Evolutionary conservation across 2,797 vertebrate species (phyloP).

Genomic region (Pangasius larnaudii): DNA sequence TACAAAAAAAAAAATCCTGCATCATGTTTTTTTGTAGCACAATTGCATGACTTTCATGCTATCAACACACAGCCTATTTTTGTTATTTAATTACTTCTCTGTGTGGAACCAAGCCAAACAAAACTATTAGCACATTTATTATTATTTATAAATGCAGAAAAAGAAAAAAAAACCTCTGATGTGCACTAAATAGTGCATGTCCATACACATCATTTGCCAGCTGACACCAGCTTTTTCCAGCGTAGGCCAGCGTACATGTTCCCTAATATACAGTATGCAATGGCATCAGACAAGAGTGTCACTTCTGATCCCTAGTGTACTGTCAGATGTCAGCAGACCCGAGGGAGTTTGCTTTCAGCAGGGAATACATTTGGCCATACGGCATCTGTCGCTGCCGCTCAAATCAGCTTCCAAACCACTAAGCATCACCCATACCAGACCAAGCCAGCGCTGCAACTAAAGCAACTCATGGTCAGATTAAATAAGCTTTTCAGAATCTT

Average conservation of each 20-base stretch:
- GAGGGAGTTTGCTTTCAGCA: constrained; percentile 69
- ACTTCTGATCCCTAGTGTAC: constrained; percentile 76
- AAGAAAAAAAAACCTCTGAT: constrained; percentile 28
- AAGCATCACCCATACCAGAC: constrained; percentile 50
- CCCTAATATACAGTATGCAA: constrained; percentile 52
- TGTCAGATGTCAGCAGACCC: constrained; percentile 75
- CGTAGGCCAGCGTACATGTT: constrained; percentile 44
- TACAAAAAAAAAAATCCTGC: not conserved
- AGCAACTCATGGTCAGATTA: constrained; percentile 68
- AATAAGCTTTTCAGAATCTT: constrained; percentile 58
- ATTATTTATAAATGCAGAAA: constrained; percentile 44
- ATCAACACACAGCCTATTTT: constrained; percentile 10
- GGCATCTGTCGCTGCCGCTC: constrained; percentile 74
- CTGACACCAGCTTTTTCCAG: constrained; percentile 53
- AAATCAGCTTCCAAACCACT: constrained; percentile 54
- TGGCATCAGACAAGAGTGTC: constrained; percentile 71
- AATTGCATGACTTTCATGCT: constrained; percentile 17
- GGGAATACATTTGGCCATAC: constrained; percentile 74
- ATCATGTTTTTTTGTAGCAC: not conserved
- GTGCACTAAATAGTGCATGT: constrained; percentile 54
- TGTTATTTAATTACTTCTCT: constrained; percentile 30
- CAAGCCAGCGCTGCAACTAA: constrained; percentile 50
- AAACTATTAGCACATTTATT: constrained; percentile 47
- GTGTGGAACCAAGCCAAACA: constrained; percentile 40
- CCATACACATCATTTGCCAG: constrained; percentile 56